A percentile compares a stretch with the other conserved stretches of the same genome.
Conservation (phyloP, 23 tunicate genomes). For the Phallusia fumigata region DNA sequence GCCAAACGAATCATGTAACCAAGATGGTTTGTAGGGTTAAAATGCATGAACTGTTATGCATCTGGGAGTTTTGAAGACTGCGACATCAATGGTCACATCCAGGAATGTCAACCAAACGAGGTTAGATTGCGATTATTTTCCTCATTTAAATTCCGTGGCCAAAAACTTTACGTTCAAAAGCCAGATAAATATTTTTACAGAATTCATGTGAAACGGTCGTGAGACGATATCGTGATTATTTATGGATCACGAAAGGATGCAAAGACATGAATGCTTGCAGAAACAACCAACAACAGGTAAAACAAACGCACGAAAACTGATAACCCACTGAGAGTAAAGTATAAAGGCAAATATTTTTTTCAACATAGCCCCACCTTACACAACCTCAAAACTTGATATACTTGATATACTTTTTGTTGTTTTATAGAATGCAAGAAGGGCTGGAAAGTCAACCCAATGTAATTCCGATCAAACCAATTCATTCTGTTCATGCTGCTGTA, state of each 20-base stretch:
- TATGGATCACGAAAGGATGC: constrained; percentile 2
- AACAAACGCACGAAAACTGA: too few relatives aligned
- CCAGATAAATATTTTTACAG: not conserved
- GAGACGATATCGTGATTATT: not conserved
- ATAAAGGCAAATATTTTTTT: too few relatives aligned
- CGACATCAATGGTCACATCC: not conserved
- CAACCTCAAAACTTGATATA: too few relatives aligned
- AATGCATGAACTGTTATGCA: constrained; percentile 1
- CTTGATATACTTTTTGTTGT: not conserved
- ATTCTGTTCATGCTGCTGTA: not conserved
- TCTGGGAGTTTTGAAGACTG: not conserved
- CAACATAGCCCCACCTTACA: too few relatives aligned
- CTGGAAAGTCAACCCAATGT: not conserved
- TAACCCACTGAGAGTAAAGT: too few relatives aligned
- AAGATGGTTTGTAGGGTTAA: not conserved
- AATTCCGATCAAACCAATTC: not conserved
- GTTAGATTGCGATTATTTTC: not conserved
- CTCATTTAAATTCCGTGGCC: too few relatives aligned
- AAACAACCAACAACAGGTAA: not conserved
- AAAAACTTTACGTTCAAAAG: too few relatives aligned
- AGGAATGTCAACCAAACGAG: not conserved
- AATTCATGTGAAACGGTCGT: not conserved
- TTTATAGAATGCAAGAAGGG: not conserved
- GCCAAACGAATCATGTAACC: too few relatives aligned
- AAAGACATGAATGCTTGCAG: not conserved